phyloP scores from a whole-genome alignment of 2,797 vertebrate genomes.

The Diplodus sargus region DNA sequence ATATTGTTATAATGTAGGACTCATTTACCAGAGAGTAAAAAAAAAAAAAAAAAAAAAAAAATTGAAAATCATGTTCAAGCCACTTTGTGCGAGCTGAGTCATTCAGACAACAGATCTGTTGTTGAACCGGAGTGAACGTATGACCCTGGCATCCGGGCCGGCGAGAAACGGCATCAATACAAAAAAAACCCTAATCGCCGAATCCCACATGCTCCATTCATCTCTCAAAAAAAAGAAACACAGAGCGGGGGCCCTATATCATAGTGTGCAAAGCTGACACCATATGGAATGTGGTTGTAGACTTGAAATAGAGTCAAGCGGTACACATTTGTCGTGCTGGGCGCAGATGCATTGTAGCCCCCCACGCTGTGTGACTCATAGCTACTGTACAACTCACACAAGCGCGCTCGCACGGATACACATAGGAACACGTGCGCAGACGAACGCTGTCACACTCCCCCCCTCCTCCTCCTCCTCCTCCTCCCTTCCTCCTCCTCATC shows the following conservation, averaged over 20 bases:
- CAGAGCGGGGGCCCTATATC: conserved; percentile 22
- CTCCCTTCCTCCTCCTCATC: neutral
- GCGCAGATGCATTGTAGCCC: conserved; percentile 82
- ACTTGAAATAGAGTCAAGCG: conserved; percentile 80
- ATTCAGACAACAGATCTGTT: conserved; percentile 28
- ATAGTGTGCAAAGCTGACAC: conserved; percentile 64
- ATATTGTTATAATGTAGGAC: neutral
- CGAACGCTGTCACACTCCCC: conserved; percentile 33
- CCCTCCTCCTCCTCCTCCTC: conserved; percentile 13
- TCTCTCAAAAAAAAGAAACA: conserved; percentile 28
- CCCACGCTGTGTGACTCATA: conserved; percentile 79
- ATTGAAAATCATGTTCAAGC: neutral
- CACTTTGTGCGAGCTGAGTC: conserved; percentile 25
- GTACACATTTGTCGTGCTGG: conserved; percentile 79
- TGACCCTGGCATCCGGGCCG: neutral
- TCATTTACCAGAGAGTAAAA: neutral
- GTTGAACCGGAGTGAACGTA: conserved; percentile 8
- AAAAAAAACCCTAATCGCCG: conserved; percentile 17
- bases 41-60: neutral
- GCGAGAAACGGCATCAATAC: neutral
- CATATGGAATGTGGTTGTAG: conserved; percentile 78
- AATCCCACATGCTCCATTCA: conserved; percentile 56
- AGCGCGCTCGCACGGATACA: conserved; percentile 24
- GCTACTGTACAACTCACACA: conserved; percentile 72
- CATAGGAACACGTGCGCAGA: conserved; percentile 41